Evolutionary conservation across 53 echinoderm and acorn worm genomes (phyloP).

Genomic region (Paracentrotus lividus): DNA sequence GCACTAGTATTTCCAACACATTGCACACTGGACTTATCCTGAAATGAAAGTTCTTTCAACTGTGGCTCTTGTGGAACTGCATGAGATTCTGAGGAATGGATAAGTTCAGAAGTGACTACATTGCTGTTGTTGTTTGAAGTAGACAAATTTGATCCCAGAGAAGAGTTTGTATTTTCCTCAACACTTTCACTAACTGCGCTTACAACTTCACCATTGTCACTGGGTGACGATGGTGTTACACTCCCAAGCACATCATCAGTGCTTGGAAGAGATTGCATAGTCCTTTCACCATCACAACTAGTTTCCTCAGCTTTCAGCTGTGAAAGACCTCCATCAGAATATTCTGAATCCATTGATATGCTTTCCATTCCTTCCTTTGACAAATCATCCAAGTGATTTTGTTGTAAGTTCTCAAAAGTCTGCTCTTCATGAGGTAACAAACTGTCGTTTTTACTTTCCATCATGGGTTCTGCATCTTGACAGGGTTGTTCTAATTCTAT

Average conservation of each 20-base stretch:
- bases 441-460: neutral
- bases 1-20: neutral
- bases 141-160: conserved; percentile 24
- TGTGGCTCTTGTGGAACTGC: conserved; percentile 13
- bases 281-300: conserved; percentile 59
- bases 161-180: conserved; percentile 13
- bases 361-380: neutral
- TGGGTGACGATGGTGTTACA: neutral
- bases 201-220: neutral
- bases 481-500: neutral
- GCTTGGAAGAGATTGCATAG: conserved; percentile 35
- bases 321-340: neutral
- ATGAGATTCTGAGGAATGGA: neutral
- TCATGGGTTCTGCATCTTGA: neutral
- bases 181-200: neutral
- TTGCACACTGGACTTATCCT: conserved; percentile 45
- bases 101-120: neutral
- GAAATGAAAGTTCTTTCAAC: neutral
- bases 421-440: neutral
- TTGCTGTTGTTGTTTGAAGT: conserved; percentile 64
- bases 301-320: neutral
- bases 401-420: neutral
- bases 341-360: conserved; percentile 2
- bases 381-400: conserved; percentile 1
- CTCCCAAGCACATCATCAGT: conserved; percentile 3